phyloP scores from a whole-genome alignment of 2,797 vertebrate species.

The Pelodytes ibericus region DNA sequence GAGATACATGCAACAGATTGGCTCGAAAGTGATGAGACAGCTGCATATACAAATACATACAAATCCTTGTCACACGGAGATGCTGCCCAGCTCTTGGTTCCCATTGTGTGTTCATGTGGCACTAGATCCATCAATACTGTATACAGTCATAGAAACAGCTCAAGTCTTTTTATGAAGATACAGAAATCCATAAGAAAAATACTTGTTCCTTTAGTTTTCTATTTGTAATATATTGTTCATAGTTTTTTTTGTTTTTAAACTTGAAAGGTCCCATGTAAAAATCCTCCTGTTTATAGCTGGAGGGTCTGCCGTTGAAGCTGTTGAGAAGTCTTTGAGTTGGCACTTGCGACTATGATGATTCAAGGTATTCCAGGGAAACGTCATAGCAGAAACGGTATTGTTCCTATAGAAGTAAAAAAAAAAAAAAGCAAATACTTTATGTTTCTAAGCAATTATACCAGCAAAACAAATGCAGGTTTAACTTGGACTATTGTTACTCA shows the following conservation, averaged over 20 bases:
- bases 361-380: conserved; percentile 92
- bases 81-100: conserved; percentile 62
- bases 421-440: neutral
- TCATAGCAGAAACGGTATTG: conserved; percentile 98
- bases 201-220: conserved; percentile 71
- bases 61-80: conserved; percentile 62
- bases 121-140: conserved; percentile 72
- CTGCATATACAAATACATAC: conserved; percentile 71
- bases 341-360: conserved; percentile 83
- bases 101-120: conserved; percentile 68
- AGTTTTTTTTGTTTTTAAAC: conserved; percentile 69
- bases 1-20: conserved; percentile 79
- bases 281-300: conserved; percentile 71
- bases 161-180: conserved; percentile 77
- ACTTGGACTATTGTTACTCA: conserved; percentile 3
- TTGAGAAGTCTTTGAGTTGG: conserved; percentile 37
- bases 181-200: conserved; percentile 83
- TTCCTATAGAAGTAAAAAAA: conserved; percentile 74
- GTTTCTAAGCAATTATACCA: neutral
- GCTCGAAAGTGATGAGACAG: conserved; percentile 68
- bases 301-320: neutral
- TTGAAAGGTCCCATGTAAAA: conserved; percentile 72
- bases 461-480: neutral
- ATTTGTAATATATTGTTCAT: conserved; percentile 54
- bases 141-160: conserved; percentile 78